phyloP scores from a whole-genome alignment of 2,797 vertebrate genomes.

The Gephyroberyx darwinii region DNA sequence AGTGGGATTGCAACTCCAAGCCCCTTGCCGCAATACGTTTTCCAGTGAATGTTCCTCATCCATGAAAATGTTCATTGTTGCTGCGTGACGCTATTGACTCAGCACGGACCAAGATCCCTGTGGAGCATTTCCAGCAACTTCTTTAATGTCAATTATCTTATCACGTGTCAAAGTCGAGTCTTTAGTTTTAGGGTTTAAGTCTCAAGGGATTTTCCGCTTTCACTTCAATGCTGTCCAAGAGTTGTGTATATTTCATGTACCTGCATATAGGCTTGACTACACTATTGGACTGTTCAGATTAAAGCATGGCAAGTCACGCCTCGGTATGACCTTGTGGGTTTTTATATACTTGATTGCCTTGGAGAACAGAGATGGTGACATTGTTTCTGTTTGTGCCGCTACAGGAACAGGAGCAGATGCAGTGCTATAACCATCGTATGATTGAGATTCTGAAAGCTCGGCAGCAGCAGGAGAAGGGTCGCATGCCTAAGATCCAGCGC shows the following conservation, averaged over 20 bases:
- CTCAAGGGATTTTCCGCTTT: neutral
- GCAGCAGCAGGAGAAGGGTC: constrained; percentile 92
- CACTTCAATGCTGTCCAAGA: too few species aligned
- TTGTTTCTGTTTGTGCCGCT: neutral
- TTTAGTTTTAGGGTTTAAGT: too few species aligned
- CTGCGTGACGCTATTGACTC: too few species aligned
- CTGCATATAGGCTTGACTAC: too few species aligned
- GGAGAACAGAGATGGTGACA: neutral
- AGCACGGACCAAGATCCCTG: too few species aligned
- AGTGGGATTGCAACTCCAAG: neutral
- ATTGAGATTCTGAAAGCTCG: constrained; percentile 86
- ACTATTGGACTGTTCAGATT: too few species aligned
- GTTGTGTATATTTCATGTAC: too few species aligned
- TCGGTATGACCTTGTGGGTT: neutral
- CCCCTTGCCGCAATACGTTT: neutral
- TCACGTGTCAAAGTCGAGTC: too few species aligned
- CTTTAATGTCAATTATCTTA: neutral
- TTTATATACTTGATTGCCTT: neutral
- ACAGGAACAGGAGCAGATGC: constrained; percentile 97
- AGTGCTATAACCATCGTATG: constrained; percentile 97
- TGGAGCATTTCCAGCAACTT: too few species aligned
- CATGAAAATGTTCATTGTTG: too few species aligned
- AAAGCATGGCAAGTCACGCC: neutral
- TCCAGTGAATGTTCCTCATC: neutral
- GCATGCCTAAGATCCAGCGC: constrained; percentile 94